phyloP scores from a whole-genome alignment of 2,797 vertebrate species.

The Borostomias antarcticus region DNA sequence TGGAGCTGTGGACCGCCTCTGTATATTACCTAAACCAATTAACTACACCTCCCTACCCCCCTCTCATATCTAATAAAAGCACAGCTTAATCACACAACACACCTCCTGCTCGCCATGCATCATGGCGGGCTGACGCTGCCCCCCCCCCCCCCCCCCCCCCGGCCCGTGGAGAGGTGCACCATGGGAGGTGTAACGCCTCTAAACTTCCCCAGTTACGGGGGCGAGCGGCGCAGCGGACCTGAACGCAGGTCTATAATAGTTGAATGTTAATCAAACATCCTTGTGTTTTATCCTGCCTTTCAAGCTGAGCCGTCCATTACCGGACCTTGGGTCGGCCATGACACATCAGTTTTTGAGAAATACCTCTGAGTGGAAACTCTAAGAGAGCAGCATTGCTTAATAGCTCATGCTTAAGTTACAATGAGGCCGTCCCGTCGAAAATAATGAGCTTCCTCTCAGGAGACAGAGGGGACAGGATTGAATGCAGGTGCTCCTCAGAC shows the following conservation, averaged over 20 bases:
- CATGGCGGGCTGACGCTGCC: no score
- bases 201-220: neutral
- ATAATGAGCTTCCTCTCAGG: neutral
- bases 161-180: conserved; percentile 26
- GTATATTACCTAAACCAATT: conserved; percentile 34
- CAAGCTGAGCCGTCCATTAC: no score
- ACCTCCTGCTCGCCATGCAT: conserved; percentile 16
- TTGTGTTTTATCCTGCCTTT: neutral
- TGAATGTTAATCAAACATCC: neutral
- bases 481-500: neutral
- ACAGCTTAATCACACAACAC: conserved; percentile 23
- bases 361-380: no score
- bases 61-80: conserved; percentile 37
- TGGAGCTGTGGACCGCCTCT: conserved; percentile 18
- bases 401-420: no score
- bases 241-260: neutral
- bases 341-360: neutral
- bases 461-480: neutral
- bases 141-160: conserved; percentile 5
- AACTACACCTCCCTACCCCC: conserved; percentile 25
- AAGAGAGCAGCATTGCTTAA: no score
- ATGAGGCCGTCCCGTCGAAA: no score
- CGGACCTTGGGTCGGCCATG: no score
- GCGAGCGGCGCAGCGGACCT: neutral
- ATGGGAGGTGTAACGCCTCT: neutral